These are phyloP conservation scores for Leontocebus nigricollis DNA, from an alignment of 2,797 vertebrate genomes.

Conservation along the genomic window DNA sequence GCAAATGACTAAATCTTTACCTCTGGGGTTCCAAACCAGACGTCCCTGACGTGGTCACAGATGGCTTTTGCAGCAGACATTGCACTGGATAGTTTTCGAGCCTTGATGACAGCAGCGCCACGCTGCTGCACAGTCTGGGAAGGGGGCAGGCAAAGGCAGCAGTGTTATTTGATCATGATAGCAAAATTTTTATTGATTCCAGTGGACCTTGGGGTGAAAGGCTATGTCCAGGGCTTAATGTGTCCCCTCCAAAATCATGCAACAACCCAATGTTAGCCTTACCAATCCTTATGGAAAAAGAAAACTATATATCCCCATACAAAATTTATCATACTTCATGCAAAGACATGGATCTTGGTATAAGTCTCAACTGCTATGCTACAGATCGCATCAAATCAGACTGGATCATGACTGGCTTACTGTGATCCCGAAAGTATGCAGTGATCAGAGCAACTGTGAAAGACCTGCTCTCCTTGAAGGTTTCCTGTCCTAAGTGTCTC, in stretches of 20 bases:
- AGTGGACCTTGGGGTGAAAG: not conserved
- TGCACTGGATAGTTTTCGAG: conserved; percentile 96
- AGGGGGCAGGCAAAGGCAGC: not conserved
- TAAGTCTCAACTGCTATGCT: not conserved
- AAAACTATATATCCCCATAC: not conserved
- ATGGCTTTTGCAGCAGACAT: conserved; percentile 99
- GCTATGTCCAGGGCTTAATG: not conserved
- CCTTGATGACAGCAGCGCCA: conserved; percentile 96
- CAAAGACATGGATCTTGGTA: not conserved
- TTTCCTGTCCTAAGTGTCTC: not conserved
- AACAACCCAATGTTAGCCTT: not conserved
- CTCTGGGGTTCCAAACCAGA: conserved; percentile 92
- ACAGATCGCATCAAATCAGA: not conserved
- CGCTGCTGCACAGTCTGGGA: conserved; percentile 94
- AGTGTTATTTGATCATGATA: not conserved
- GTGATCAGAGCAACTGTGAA: not conserved
- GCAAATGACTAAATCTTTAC: conserved; percentile 79
- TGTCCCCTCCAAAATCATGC: not conserved
- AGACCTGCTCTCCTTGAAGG: not conserved
- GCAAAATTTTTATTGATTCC: not conserved
- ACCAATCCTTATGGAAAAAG: not conserved
- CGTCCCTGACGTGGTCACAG: conserved; percentile 95
- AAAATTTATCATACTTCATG: not conserved
- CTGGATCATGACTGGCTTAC: not conserved
- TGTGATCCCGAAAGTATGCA: not conserved